These are phyloP conservation scores for Cacoxenus indagator DNA, from an alignment of 2,888 invertebrate genomes.

Conservation along the genomic window DNA sequence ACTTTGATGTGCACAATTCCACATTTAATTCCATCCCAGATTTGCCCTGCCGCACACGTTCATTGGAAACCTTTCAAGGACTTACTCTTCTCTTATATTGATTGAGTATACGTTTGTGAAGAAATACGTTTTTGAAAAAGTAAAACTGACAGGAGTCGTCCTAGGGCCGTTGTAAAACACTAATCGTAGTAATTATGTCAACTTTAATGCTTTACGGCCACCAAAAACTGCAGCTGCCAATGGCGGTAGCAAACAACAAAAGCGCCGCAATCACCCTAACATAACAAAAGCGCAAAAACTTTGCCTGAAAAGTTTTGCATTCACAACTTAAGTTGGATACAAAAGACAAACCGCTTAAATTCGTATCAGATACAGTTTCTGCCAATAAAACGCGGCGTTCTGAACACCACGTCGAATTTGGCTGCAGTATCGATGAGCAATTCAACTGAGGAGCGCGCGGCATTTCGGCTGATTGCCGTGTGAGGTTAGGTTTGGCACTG, in stretches of 20 bases:
- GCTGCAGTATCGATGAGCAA: no score
- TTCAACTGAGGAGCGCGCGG: no score
- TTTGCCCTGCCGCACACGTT: not conserved
- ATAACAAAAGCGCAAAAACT: not conserved
- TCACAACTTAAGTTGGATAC: not conserved
- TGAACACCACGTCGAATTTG: no score
- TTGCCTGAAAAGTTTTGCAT: not conserved
- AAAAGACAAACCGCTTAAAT: not conserved
- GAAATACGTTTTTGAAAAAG: not conserved
- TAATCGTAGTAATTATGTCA: not conserved
- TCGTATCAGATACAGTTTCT: not conserved
- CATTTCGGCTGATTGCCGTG: no score
- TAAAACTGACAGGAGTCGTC: no score
- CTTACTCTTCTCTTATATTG: not conserved
- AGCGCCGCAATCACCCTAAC: not conserved
- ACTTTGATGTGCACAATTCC: conserved; percentile 57
- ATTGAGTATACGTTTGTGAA: not conserved
- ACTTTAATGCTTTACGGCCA: not conserved
- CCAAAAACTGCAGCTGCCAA: not conserved
- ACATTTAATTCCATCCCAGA: not conserved
- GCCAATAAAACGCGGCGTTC: no score
- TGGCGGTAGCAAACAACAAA: not conserved
- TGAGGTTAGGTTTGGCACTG: no score
- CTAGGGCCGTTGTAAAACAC: no score
- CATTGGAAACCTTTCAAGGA: not conserved